Percentiles rank a stretch among this genome's conserved stretches.
Evolutionary conservation across 1,140 invertebrate genomes (phyloP).

Genomic region (Nymphalis io): DNA sequence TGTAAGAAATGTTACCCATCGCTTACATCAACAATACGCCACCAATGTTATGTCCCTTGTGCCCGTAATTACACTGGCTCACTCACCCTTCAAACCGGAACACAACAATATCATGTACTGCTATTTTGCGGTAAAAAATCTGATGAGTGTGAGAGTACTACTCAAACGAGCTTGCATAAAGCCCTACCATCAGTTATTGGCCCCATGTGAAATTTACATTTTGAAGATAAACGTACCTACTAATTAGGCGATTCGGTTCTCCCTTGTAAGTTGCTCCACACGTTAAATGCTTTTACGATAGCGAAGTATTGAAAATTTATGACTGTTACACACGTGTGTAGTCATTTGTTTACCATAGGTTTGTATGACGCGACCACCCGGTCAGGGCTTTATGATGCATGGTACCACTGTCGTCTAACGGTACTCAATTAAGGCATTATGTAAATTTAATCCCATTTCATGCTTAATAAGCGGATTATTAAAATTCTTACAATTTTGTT

Average conservation of each 20-base stretch:
- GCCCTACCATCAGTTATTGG: too few relatives aligned
- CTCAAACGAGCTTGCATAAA: too few relatives aligned
- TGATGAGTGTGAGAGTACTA: too few relatives aligned
- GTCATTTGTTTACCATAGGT: conserved; percentile 46
- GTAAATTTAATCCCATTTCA: conserved; percentile 22
- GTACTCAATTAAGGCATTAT: conserved; percentile 33
- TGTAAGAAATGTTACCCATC: too few relatives aligned
- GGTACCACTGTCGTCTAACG: conserved; percentile 16
- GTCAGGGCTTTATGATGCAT: conserved; percentile 28
- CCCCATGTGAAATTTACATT: too few relatives aligned
- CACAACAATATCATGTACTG: too few relatives aligned
- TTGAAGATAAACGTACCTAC: too few relatives aligned
- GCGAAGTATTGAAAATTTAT: conserved; percentile 59
- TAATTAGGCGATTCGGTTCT: background rate
- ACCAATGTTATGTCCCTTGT: too few relatives aligned
- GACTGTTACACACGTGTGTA: conserved; percentile 40
- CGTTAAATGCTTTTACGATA: conserved; percentile 49
- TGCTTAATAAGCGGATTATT: conserved; percentile 24
- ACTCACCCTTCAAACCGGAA: too few relatives aligned
- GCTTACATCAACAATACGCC: too few relatives aligned
- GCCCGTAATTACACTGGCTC: too few relatives aligned
- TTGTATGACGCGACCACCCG: conserved; percentile 52
- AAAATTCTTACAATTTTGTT: conserved; percentile 6
- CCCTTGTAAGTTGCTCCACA: conserved; percentile 36
- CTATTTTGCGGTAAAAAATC: too few relatives aligned